Percentiles rank a stretch among this genome's conserved stretches.
Evolutionary conservation across 2,113 vertebrate species (phyloP).

Genomic region (Gadus macrocephalus): DNA sequence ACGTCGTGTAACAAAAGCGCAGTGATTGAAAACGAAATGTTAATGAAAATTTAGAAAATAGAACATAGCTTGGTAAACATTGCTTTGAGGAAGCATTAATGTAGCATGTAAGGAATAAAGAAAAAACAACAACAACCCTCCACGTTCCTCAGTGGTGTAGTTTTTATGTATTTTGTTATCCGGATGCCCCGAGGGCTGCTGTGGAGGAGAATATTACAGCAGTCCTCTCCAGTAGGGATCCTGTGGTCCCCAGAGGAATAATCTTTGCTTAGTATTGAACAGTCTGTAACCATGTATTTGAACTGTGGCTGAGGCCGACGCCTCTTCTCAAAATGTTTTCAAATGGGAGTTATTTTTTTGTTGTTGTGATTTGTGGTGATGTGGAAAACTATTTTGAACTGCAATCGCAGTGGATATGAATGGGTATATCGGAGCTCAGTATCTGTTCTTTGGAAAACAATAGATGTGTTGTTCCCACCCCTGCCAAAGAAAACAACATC

Average conservation of each 20-base stretch:
- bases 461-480: too few species aligned
- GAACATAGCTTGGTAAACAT: slow-evolving; percentile 48
- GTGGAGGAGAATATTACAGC: slow-evolving; percentile 42
- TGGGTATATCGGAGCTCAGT: too few species aligned
- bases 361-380: background rate
- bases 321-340: slow-evolving; percentile 7
- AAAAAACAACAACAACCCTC: background rate
- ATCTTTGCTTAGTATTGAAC: slow-evolving; percentile 59
- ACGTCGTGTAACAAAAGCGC: background rate
- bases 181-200: slow-evolving; percentile 66
- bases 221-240: slow-evolving; percentile 53
- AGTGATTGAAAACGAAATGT: background rate
- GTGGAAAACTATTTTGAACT: too few species aligned
- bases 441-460: too few species aligned
- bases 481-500: too few species aligned
- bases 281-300: slow-evolving; percentile 54
- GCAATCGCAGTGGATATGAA: too few species aligned
- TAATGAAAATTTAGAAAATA: slow-evolving; percentile 2
- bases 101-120: background rate
- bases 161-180: slow-evolving; percentile 70
- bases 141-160: slow-evolving; percentile 50
- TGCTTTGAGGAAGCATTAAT: slow-evolving; percentile 24
- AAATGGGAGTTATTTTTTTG: background rate
- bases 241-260: slow-evolving; percentile 56
- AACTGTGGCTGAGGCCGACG: too few species aligned